Evolutionary conservation across 2,888 invertebrate species (phyloP).

Genomic region (Ryuthela nishihirai): DNA sequence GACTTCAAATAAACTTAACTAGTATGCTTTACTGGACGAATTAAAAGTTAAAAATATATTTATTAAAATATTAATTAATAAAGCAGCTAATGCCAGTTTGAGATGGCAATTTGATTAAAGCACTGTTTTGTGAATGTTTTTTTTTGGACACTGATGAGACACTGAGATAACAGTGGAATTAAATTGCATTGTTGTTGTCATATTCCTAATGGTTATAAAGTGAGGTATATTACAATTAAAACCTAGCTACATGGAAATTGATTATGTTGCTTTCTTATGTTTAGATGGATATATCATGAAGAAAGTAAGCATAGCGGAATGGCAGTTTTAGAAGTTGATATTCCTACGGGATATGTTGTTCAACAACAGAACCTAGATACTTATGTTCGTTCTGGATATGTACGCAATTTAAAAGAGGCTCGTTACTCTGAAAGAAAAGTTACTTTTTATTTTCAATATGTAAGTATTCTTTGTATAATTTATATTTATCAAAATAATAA

Average conservation of each 20-base stretch:
- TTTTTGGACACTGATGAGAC: too few species aligned
- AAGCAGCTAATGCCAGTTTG: neutral
- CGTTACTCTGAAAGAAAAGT: constrained; percentile 76
- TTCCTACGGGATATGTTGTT: constrained; percentile 87
- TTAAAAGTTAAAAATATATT: too few species aligned
- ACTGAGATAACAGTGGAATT: too few species aligned
- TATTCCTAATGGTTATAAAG: too few species aligned
- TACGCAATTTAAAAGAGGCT: constrained; percentile 78
- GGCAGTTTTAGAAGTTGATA: constrained; percentile 78
- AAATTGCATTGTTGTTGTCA: too few species aligned
- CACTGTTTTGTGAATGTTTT: too few species aligned
- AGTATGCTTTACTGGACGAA: too few species aligned
- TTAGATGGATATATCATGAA: constrained; percentile 70
- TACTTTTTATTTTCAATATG: constrained; percentile 88
- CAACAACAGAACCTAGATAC: constrained; percentile 83
- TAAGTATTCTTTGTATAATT: constrained; percentile 58
- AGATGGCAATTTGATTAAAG: neutral
- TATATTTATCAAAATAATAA: neutral
- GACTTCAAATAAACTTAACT: too few species aligned
- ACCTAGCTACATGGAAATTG: too few species aligned
- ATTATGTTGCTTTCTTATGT: neutral
- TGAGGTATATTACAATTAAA: too few species aligned
- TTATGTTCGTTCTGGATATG: constrained; percentile 74
- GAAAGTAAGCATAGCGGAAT: constrained; percentile 82
- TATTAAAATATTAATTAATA: neutral